Evolutionary conservation across 2,888 invertebrate genomes (phyloP).

Genomic region (Anagyrus pseudococci): DNA sequence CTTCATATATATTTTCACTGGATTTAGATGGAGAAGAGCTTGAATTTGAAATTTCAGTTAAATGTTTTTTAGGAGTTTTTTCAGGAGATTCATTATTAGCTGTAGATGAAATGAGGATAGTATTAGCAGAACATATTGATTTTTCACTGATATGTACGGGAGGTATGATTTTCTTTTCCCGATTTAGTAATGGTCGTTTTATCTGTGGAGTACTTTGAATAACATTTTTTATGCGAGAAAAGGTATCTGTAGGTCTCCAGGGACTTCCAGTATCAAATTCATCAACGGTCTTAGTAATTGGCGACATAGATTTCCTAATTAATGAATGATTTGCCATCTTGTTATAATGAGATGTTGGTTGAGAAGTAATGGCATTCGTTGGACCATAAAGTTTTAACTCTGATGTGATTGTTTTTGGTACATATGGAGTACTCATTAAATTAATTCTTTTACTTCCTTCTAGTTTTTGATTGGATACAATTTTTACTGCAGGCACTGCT

Average conservation of each 20-base stretch:
- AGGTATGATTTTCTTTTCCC: constrained; percentile 17
- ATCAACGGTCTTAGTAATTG: constrained; percentile 44
- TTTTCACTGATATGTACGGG: constrained; percentile 14
- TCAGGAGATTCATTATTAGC: constrained; percentile 1
- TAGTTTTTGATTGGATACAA: constrained; percentile 29
- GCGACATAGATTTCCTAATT: constrained; percentile 47
- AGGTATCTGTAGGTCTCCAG: constrained; percentile 46
- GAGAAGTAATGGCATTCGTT: constrained; percentile 26
- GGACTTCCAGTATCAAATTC: constrained; percentile 48
- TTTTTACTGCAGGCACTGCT: constrained; percentile 32
- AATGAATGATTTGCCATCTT: constrained; percentile 40
- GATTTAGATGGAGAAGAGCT: constrained; percentile 20
- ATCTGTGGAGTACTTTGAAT: constrained; percentile 52
- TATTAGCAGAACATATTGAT: constrained; percentile 31
- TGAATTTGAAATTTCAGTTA: constrained; percentile 48
- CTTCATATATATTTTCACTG: background rate
- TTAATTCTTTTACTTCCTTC: constrained; percentile 22
- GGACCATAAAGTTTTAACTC: constrained; percentile 36
- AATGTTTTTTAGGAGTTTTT: constrained; percentile 45
- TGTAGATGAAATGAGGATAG: constrained; percentile 20
- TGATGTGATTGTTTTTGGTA: constrained; percentile 25
- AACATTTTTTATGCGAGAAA: constrained; percentile 46
- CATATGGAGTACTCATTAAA: constrained; percentile 23
- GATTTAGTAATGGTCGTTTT: constrained; percentile 15
- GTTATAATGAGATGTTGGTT: constrained; percentile 11